Base-by-base conservation (phyloP, 2,888 invertebrate genomes). In the Heliconius erato region DNA sequence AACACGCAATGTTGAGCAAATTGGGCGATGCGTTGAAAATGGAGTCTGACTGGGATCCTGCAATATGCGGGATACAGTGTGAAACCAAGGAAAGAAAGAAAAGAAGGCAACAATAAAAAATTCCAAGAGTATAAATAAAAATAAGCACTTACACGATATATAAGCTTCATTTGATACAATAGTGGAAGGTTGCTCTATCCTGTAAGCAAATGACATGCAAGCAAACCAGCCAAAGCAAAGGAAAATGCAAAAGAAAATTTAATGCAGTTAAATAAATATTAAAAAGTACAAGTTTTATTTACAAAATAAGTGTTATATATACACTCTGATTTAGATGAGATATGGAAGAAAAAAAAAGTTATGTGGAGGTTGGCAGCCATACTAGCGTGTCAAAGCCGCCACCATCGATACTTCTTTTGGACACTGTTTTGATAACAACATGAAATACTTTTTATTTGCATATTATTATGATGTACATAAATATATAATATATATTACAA, bases 121-220 rank as follows among this genome's bases (percentile, higher is more conserved):
- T 3, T 2, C 19, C 54, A 54, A 49, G 68, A 49, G 78, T 68
- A 32, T 40, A 40, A 32, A 14, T 28, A 26, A 44, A 74, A 77
- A 19, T 28, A 26, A 44, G 54, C 32, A 86, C 84, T 86, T 82
- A 85, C 85, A 81, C 40, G 74, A 67, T 79, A 82, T 49, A 77
- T 82, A 84, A 85, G 54, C 81, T 65, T 87, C 87, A 84, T 76
- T 83, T 84, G 85, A 74, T 67, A 79, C 84, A 67, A 83, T 35
- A 23, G 86, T 79, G 11, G 89, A 77, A 0, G 89, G 89, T 67
- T 87, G 87, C 88, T 86, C 89, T 88, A 86, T 85, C 87, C 90
- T 89, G 89, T 86, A 89, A 89, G 89, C 83, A 82, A 63, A 65
- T 82, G 74, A 83, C 84, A 80, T 81, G 83, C 84, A 84, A 74